Evolutionary conservation across 2,888 invertebrate species (phyloP), one percentile per base, ranked within the genome.

Genomic region (Nebria salina): DNA sequence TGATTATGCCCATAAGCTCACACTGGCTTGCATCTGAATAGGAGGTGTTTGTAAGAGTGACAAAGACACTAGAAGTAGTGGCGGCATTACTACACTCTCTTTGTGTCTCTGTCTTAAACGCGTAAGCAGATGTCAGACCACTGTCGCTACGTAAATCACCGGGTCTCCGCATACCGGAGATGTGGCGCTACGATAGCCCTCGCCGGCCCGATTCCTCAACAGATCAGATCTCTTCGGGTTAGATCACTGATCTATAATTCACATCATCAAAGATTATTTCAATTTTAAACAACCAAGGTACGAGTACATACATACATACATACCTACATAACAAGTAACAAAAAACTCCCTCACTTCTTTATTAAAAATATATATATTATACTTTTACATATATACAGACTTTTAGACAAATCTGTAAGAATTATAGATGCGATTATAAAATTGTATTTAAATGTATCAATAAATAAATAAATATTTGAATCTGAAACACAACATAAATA

Each of bases 71-170:
- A 54, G 54, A 54, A 13, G 54, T 13, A 54, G 54, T 54, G 54
- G 54, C 54, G 54, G 54, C 54, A 20, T 20, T 20, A 54, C 13
- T 54, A 11, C 13, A 54, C 20, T 54, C 54, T 54, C 54, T 13
- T 54, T 54, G 54, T 54, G 11, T 54, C 13, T 54, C 13, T 54
- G 11, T 54, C 13, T 54, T 54, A 54, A 26, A 70, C 70, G 34
- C 34, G 34, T 34, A 70, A 75, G 75, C 75, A 75, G 75, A 75
- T 75, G 75, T 75, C 75, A 75, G 54, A 54, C 15, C 64, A 64
- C 15, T 75, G 75, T 75, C 75, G 75, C 64, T 43, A 43, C 64
- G 75, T 75, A 75, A 75, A 75, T 75, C 75, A 75, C 75, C 41
- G 41, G 25, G 5, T 34, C 72, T 34, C 34, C 25, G 26, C 72